Percentiles rank a stretch among this genome's conserved stretches.
These are phyloP conservation scores for Eretmochelys imbricata DNA, from an alignment of 2,113 vertebrate genomes.

Conservation along the genomic window DNA sequence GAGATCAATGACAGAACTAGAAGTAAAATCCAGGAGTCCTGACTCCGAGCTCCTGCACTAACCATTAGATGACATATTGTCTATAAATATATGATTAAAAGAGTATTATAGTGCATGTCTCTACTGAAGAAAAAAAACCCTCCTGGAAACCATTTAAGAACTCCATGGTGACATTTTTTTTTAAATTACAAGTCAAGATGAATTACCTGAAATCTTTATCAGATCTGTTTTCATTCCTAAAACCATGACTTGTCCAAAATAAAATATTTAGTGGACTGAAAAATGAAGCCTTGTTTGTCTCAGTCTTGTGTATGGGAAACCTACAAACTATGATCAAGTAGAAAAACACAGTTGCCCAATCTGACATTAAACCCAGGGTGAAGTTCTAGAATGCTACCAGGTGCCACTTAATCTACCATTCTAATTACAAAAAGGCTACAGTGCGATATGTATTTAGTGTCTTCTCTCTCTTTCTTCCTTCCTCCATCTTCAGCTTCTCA, in stretches of 20 bases:
- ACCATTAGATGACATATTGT: background rate
- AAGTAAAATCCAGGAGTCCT: conserved; percentile 6
- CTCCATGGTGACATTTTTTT: background rate
- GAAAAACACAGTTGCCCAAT: background rate
- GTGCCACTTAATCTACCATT: conserved; percentile 34
- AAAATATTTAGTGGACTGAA: conserved; percentile 44
- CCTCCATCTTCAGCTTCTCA: background rate
- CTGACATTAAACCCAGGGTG: background rate
- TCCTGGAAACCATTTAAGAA: conserved; percentile 25
- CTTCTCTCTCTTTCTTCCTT: background rate
- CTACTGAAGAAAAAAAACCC: background rate
- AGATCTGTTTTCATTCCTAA: conserved; percentile 36
- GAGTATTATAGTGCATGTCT: background rate
- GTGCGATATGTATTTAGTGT: background rate
- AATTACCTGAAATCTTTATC: background rate
- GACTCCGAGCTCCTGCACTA: background rate
- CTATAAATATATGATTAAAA: conserved; percentile 48
- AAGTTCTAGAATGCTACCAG: background rate
- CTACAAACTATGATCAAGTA: conserved; percentile 15
- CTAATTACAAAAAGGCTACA: background rate
- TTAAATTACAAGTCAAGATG: conserved; percentile 54
- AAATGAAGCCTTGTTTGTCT: conserved; percentile 8
- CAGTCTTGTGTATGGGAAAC: conserved; percentile 33
- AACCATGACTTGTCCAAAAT: background rate
- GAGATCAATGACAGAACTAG: background rate